These are phyloP conservation scores for Globicephala melas DNA, from an alignment of 2,113 vertebrate genomes.

Conservation along the genomic window DNA sequence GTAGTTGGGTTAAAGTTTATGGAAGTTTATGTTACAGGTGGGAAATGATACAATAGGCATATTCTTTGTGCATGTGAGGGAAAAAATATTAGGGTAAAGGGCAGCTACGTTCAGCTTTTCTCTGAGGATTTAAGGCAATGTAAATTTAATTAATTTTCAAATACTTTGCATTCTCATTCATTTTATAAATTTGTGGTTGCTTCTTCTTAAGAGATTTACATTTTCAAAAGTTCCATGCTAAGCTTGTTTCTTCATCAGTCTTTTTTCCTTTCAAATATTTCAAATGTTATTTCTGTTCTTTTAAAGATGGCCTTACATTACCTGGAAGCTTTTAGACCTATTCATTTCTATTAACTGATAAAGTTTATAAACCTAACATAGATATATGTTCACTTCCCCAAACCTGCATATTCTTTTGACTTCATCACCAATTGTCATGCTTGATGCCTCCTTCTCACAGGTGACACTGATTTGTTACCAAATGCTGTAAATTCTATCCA, in stretches of 20 bases:
- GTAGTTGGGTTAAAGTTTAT: not conserved
- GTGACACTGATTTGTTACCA: not conserved
- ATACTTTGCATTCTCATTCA: not conserved
- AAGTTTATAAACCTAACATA: not conserved
- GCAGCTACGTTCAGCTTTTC: not conserved
- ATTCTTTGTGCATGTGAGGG: not conserved
- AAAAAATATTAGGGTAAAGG: not conserved
- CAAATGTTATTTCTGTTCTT: not conserved
- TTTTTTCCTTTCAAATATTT: not conserved
- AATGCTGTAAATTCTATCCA: not conserved
- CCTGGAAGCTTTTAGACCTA: not conserved
- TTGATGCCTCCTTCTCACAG: not conserved
- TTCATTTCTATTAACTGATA: not conserved
- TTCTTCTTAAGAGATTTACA: not conserved
- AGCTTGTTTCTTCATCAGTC: not conserved
- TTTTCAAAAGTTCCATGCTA: not conserved
- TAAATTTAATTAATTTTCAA: conserved; percentile 11
- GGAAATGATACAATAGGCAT: not conserved
- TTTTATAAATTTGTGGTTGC: not conserved
- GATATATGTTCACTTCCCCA: not conserved
- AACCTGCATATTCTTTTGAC: not conserved
- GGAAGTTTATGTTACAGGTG: not conserved
- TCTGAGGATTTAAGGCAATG: not conserved
- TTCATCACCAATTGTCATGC: not conserved
- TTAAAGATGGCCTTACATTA: not conserved